Base-by-base conservation (phyloP, 2,888 invertebrate genomes). In the Morpho helenor region DNA sequence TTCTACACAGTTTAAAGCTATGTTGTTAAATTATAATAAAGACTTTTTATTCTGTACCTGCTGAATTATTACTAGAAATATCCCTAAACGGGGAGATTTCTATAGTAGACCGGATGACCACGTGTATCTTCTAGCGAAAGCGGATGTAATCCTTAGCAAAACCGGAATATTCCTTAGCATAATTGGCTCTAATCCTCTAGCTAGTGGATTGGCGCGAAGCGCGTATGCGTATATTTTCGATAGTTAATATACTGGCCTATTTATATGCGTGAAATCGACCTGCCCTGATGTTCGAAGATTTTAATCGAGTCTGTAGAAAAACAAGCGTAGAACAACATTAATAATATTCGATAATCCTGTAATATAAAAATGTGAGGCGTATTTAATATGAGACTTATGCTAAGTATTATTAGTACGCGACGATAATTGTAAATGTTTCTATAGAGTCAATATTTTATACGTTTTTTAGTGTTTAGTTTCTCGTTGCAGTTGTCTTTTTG, bases 251-350 rank as follows among this genome's bases (percentile, higher is more conserved):
- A 65, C 66, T 68, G 63, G 61, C 58, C 61, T 65, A 63, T 52
- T 53, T 54, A 53, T 59, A 60, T 63, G 62, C 62, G 66, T 61
- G 74, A 71, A 68, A 72, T 66, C 63, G 63, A 66, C 79, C 81
- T 78, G 80, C 76, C 76, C 76, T 71, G 62, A 61, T 58, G 62
- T 57, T 62, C 57, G 67, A 61, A 47, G 67, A 51, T 56, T 63
- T 62, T 60, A 72, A 80, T 71, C 69, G 69, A 69, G 68, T 80
- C 82, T 82, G 82, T 73, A 77, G 82, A 74, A 81, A 70, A 52
- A 52, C 41, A 82, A 82, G 77, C 72, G 80, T 71, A 75, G 67
- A 71, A 65, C 73, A 71, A 69, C 63, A 69, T 75, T 73, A 76
- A 71, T 74, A 70, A 71, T 68, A 67, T 70, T 70, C 53, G 63